Percentiles rank a stretch among this genome's conserved stretches.
phyloP scores from a whole-genome alignment of 2,113 vertebrate genomes.

The Oryzias melastigma region DNA sequence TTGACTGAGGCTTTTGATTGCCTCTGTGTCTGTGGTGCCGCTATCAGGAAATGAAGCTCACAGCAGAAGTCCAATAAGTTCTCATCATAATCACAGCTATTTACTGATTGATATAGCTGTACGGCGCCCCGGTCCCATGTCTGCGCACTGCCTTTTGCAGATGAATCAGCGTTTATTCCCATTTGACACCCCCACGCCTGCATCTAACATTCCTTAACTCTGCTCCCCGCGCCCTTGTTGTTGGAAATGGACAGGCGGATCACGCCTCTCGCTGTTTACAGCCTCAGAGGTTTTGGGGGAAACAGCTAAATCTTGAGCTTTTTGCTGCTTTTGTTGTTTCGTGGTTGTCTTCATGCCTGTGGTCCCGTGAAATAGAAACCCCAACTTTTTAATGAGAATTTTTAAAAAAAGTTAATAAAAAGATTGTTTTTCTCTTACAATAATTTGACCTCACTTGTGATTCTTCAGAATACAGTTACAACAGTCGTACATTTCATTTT shows the following conservation, averaged over 20 bases:
- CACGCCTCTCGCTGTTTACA: conserved; percentile 37
- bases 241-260: conserved; percentile 22
- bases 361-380: conserved; percentile 21
- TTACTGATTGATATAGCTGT: conserved; percentile 75
- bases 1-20: conserved; percentile 73
- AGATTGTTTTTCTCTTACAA: conserved; percentile 21
- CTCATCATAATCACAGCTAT: conserved; percentile 70
- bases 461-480: not conserved
- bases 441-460: conserved; percentile 25
- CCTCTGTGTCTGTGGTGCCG: conserved; percentile 66
- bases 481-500: too few species aligned
- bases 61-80: conserved; percentile 76
- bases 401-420: too few species aligned
- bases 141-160: conserved; percentile 41
- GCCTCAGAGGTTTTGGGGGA: conserved; percentile 24
- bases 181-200: conserved; percentile 21
- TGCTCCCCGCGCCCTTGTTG: conserved; percentile 32
- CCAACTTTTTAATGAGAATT: conserved; percentile 12
- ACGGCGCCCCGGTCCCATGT: conserved; percentile 55
- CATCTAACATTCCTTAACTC: conserved; percentile 15
- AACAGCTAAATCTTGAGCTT: conserved; percentile 44
- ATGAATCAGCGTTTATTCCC: conserved; percentile 62
- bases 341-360: conserved; percentile 22
- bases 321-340: conserved; percentile 32
- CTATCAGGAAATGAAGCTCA: conserved; percentile 77